Evolutionary conservation across 2,113 vertebrate species (phyloP).

Genomic region (Uria lomvia): DNA sequence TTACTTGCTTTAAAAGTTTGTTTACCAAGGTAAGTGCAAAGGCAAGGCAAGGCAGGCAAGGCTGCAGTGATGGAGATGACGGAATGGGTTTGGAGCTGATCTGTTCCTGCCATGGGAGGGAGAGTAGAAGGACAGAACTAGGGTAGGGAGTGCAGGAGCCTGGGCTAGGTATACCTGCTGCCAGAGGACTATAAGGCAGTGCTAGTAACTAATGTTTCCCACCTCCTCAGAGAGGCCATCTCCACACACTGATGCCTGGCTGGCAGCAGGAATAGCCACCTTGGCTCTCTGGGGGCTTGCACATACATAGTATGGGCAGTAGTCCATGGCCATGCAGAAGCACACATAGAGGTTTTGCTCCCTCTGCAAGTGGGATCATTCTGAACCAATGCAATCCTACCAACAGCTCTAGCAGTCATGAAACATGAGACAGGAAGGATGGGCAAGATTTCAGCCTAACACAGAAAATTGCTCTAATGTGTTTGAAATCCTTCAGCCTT

Average conservation of each 20-base stretch:
- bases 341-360: not conserved
- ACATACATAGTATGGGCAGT: not conserved
- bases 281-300: not conserved
- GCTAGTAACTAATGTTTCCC: not conserved
- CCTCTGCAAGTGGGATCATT: not conserved
- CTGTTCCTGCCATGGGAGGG: not conserved
- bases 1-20: not conserved
- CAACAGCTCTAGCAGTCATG: not conserved
- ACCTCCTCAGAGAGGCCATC: not conserved
- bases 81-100: not conserved
- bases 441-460: not conserved
- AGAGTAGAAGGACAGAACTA: not conserved
- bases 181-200: not conserved
- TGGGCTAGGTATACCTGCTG: accelerated
- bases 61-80: not conserved
- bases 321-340: not conserved
- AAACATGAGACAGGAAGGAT: accelerated
- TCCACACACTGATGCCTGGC: not conserved
- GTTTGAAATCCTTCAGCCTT: not conserved
- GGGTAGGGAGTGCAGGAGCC: not conserved
- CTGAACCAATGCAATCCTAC: not conserved
- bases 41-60: not conserved
- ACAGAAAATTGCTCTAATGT: not conserved
- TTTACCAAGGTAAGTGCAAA: not conserved
- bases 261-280: not conserved